Evolutionary conservation across 2,113 vertebrate genomes (phyloP), one percentile per base, ranked within the genome.

Genomic region (Campylorhamphus procurvoides): DNA sequence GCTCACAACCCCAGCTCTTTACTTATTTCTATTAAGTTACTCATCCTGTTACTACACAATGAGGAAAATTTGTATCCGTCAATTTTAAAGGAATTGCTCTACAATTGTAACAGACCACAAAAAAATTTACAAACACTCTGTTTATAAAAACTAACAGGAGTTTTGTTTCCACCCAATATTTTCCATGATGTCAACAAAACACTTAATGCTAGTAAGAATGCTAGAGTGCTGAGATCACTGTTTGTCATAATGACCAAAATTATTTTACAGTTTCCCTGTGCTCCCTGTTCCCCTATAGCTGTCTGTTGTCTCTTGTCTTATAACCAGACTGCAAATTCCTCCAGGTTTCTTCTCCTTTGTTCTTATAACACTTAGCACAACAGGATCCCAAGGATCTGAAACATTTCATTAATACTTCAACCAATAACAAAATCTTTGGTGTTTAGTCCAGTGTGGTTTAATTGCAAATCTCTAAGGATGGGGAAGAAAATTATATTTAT

Each of bases 121-220:
- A 87, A 63, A 63, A 39, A 80, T 90, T 96, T 94, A 56, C 46
- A 85, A 90, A 86, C 0, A 1, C 62, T 77, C 39, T 90, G 85
- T 95, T 96, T 84, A 78, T 72, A 94, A 87, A 44, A 81, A 92
- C 49, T 88, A 90, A 81, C 47, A 88, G 56, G 60, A 90, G 18
- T 75, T 91, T 94, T 93, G 60, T 88, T 95, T 93, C 90, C 88
- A 92, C 59, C 2, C 93, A 88, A 3, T 81, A 56, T 90, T 96
- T 96, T 96, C 93, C 92, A 92, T 96, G 88, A 93, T 1, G 5
- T 84, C 47, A 87, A 77, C 59, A 94, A 88, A 92, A 86, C 40
- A 89, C 46, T 69, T 53, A 77, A 46, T 0, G 0, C 39, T 35
- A 84, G 29, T 62, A 52, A 91, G 80, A 85, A 88, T 81, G 64